These are phyloP conservation scores for Andrena dorsata DNA, from an alignment of 2,888 invertebrate species.

Conservation along the genomic window DNA sequence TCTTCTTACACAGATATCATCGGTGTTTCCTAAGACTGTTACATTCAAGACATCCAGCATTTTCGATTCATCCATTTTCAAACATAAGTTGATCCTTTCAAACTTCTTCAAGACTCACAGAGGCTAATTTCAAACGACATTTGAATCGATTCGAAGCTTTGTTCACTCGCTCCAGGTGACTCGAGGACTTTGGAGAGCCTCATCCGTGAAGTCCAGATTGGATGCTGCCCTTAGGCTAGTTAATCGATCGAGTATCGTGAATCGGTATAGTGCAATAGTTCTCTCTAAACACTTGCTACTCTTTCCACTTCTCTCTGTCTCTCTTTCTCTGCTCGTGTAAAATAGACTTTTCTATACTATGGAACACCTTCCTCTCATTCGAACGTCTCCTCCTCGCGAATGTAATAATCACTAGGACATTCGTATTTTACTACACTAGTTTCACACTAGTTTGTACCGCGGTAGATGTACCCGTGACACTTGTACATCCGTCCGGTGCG, in stretches of 20 bases:
- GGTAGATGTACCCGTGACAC: constrained; percentile 25
- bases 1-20: not conserved
- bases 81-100: not conserved
- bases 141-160: not conserved
- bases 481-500: constrained; percentile 4
- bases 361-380: constrained; percentile 47
- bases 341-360: constrained; percentile 32
- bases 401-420: constrained; percentile 47
- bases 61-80: not conserved
- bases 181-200: not conserved
- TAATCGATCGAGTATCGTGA: constrained; percentile 53
- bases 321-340: constrained; percentile 33
- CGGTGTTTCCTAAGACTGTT: not conserved
- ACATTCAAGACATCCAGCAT: not conserved
- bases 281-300: constrained; percentile 40
- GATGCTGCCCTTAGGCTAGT: constrained; percentile 34
- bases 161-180: not conserved
- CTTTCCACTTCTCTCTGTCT: constrained; percentile 28
- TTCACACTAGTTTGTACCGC: constrained; percentile 24
- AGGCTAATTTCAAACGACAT: not conserved
- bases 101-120: not conserved
- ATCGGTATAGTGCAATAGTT: constrained; percentile 69
- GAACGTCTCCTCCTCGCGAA: constrained; percentile 39
- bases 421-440: constrained; percentile 14
- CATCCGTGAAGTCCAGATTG: constrained; percentile 18